Base-by-base conservation (phyloP, 2,797 vertebrate genomes). In the Scyliorhinus canicula region DNA sequence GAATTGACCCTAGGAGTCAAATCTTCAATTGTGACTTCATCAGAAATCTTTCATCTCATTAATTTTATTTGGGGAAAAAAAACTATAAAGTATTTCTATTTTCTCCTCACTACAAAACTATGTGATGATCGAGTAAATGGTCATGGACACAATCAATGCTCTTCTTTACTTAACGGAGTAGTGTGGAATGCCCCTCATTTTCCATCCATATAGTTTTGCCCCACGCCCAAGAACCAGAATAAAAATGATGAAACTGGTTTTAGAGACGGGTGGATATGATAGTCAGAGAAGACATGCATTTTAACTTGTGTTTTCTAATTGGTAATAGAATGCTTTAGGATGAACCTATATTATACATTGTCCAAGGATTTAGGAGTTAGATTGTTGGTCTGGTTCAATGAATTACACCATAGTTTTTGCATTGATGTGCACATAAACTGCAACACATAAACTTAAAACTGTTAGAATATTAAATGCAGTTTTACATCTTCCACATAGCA, bases 31-130 rank as follows among this genome's bases (percentile, higher is more conserved):
- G 86, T 57, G 57, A 60, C 57, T 60, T 60, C 57, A 60, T 19
- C 35, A 16, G 31, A 60, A 90, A n/a, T 14, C 40, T 57, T 60
- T 63, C 4, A 90, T 63, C 35, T 63, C 16, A 24, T 52, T 16
- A 60, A n/a, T 90, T 57, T 90, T 90, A 90, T 21, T 90, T 90
- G n/a, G 86, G n/a, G n/a, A n/a, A n/a, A 60, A 90, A 90, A 57
- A 60, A 60, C 55, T 19, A 31, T 47, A 50, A 93, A 93, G 50
- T 71, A 9, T 50, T 69, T 67, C 47, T 28, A 5, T 26, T 50
- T 93, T 93, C 12, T 16, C 44, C 65, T 93, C 24, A 11, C 44
- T 69, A 3, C 24, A 50, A 26, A 93, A 50, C 28, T 91, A 14
- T 65, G 91, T 8, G 57, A 31, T 31, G 63, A 4, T 93, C 24